These are phyloP conservation scores for Triplophysa dalaica DNA, from an alignment of 2,113 vertebrate genomes.

Conservation along the genomic window DNA sequence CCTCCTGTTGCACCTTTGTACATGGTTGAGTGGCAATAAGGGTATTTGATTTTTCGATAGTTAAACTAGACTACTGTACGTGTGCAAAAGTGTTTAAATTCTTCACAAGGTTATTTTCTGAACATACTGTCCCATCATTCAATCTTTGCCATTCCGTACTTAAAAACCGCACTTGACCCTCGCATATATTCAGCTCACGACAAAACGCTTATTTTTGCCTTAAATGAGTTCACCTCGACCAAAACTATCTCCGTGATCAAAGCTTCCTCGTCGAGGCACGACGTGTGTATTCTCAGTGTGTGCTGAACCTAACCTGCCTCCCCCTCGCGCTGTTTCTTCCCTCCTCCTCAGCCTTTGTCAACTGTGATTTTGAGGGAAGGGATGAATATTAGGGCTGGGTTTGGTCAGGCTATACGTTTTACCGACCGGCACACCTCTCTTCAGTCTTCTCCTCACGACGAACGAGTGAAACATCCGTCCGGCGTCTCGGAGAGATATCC, in stretches of 20 bases:
- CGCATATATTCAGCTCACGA: neutral
- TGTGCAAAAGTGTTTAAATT: too few relatives aligned
- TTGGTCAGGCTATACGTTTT: constrained; percentile 19
- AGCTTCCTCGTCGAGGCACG: constrained; percentile 18
- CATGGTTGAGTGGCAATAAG: too few relatives aligned
- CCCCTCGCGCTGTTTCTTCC: constrained; percentile 12
- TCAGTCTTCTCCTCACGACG: constrained; percentile 28
- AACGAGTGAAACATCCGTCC: constrained; percentile 26
- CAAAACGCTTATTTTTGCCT: neutral
- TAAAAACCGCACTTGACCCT: neutral
- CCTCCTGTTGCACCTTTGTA: too few relatives aligned
- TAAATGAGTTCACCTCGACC: neutral
- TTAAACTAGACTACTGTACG: too few relatives aligned
- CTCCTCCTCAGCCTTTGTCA: constrained; percentile 23
- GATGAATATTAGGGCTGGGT: neutral
- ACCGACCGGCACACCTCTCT: constrained; percentile 15
- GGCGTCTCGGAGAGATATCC: constrained; percentile 26
- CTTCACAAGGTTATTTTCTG: neutral
- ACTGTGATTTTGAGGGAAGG: constrained; percentile 33
- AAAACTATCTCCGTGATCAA: constrained; percentile 9
- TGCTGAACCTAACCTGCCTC: constrained; percentile 31
- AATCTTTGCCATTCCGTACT: neutral
- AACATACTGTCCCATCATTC: constrained; percentile 2
- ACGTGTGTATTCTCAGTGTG: neutral
- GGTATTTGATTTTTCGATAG: too few relatives aligned